These are phyloP conservation scores for Papilio demoleus DNA, from an alignment of 2,888 invertebrate species.

Conservation along the genomic window DNA sequence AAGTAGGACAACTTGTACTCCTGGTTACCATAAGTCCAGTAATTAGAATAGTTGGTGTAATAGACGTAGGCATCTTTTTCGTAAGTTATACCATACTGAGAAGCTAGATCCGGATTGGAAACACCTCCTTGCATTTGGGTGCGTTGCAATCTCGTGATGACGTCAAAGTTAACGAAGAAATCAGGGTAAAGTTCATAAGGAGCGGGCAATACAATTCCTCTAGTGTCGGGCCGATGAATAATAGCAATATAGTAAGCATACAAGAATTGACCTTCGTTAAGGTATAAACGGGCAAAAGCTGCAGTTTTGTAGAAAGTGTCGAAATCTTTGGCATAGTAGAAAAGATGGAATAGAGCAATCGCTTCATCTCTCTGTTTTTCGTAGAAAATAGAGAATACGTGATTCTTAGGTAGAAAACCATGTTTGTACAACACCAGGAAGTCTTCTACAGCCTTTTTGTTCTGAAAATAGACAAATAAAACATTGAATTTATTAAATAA, in stretches of 20 bases:
- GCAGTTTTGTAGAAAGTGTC: constrained; percentile 84
- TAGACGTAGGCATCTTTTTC: constrained; percentile 74
- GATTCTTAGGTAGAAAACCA: constrained; percentile 76
- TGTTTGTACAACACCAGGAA: constrained; percentile 69
- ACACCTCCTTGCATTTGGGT: constrained; percentile 70
- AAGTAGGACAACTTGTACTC: constrained; percentile 86
- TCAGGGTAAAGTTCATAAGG: constrained; percentile 87
- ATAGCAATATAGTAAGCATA: constrained; percentile 85
- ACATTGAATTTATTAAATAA: background rate
- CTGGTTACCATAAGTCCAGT: constrained; percentile 75
- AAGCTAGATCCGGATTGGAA: constrained; percentile 58
- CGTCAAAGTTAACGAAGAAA: constrained; percentile 84
- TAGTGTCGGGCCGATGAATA: constrained; percentile 83
- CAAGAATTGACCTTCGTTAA: constrained; percentile 85
- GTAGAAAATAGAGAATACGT: constrained; percentile 79
- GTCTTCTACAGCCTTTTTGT: constrained; percentile 71
- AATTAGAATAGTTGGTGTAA: constrained; percentile 84
- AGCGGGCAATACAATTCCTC: constrained; percentile 84
- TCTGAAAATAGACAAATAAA: constrained; percentile 55
- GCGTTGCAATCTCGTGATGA: constrained; percentile 72
- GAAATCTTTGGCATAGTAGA: constrained; percentile 85
- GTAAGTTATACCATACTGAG: constrained; percentile 67
- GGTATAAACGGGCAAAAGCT: constrained; percentile 80
- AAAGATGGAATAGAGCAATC: constrained; percentile 80
- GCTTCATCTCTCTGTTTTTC: constrained; percentile 76